phyloP scores from a whole-genome alignment of 2,888 invertebrate genomes.

The Drosophila merina region DNA sequence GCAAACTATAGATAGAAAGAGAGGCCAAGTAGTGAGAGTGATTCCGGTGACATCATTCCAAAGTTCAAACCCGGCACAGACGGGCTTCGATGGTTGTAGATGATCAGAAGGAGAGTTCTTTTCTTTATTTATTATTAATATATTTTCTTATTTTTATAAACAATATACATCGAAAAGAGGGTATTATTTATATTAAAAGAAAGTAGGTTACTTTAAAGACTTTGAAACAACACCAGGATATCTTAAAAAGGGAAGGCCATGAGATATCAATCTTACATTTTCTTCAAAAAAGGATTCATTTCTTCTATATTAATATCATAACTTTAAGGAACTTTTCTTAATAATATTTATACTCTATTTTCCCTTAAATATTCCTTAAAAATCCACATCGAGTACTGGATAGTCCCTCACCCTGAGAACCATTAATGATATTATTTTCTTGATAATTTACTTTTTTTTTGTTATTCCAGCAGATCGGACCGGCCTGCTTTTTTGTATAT shows the following conservation, averaged over 20 bases:
- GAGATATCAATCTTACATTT: too few relatives aligned
- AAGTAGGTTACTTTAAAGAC: too few relatives aligned
- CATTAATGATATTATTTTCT: slow-evolving; percentile 6
- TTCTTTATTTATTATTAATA: not conserved
- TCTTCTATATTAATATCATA: too few relatives aligned
- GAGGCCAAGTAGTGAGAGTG: slow-evolving; percentile 11
- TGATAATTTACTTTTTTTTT: slow-evolving; percentile 9
- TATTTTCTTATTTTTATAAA: not conserved
- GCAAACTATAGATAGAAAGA: not conserved
- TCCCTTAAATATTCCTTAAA: not conserved
- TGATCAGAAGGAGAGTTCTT: not conserved
- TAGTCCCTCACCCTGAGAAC: not conserved
- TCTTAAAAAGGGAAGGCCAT: too few relatives aligned
- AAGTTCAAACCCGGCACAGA: slow-evolving; percentile 47
- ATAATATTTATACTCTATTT: too few relatives aligned
- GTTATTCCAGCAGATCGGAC: slow-evolving; percentile 36
- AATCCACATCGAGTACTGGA: not conserved
- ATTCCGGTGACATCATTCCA: slow-evolving; percentile 55
- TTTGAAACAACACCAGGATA: too few relatives aligned
- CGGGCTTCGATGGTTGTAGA: not conserved
- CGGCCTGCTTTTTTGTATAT: slow-evolving; percentile 53
- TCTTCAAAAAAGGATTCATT: too few relatives aligned
- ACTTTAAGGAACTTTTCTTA: too few relatives aligned
- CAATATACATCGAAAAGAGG: not conserved
- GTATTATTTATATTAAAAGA: not conserved